Evolutionary conservation across 2,797 vertebrate genomes (phyloP).

Genomic region (Pseudochirops cupreus): DNA sequence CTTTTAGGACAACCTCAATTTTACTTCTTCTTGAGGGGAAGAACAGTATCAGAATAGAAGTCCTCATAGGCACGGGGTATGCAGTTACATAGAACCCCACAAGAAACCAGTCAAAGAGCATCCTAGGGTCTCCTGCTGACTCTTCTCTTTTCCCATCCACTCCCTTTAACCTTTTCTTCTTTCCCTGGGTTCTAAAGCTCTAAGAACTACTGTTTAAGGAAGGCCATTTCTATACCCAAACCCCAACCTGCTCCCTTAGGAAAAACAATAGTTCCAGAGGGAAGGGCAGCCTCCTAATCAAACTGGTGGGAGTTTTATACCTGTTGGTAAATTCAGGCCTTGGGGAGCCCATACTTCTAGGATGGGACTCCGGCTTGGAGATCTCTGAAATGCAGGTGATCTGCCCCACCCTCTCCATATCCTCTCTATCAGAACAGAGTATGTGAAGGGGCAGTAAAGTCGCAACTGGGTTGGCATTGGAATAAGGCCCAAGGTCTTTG

Average conservation of each 20-base stretch:
- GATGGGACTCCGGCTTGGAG: not conserved
- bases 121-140: not conserved
- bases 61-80: not conserved
- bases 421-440: not conserved
- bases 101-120: not conserved
- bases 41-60: not conserved
- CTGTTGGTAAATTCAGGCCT: not conserved
- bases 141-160: not conserved
- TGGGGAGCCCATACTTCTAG: not conserved
- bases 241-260: not conserved
- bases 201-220: not conserved
- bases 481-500: not conserved
- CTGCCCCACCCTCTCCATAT: not conserved
- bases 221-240: not conserved
- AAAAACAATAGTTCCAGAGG: not conserved
- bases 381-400: not conserved
- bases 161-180: not conserved
- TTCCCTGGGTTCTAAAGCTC: not conserved
- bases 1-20: not conserved
- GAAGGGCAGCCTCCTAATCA: not conserved
- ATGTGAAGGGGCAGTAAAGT: not conserved
- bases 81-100: not conserved
- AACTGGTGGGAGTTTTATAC: not conserved
- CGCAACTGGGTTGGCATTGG: not conserved
- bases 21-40: not conserved